Conservation (phyloP, 2,113 vertebrate genomes). For the Nibea coibor region DNA sequence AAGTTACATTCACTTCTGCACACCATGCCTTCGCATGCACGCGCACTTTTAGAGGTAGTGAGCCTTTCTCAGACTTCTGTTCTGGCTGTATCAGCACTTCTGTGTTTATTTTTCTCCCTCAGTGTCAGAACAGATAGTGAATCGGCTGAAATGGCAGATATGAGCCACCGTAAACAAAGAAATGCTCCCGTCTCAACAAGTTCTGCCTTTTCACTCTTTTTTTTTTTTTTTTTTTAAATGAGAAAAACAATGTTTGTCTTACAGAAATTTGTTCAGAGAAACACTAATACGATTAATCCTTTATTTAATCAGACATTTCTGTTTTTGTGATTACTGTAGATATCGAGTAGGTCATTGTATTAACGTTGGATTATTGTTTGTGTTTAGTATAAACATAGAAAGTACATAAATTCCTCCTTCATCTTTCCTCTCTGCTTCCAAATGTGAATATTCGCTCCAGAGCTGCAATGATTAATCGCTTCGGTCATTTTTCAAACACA, state of each 20-base stretch:
- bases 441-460: not conserved
- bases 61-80: slow-evolving; percentile 11
- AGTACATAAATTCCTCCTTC: no score
- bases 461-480: not conserved
- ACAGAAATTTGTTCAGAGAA: not conserved
- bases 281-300: no score
- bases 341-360: no score
- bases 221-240: not conserved
- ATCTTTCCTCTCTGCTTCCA: no score
- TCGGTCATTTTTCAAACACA: not conserved
- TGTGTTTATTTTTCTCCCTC: slow-evolving; percentile 52
- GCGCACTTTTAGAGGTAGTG: not conserved
- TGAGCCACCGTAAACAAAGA: slow-evolving; percentile 34
- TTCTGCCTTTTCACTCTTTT: not conserved
- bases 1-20: no score
- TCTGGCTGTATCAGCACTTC: slow-evolving; percentile 54
- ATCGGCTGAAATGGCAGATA: slow-evolving; percentile 57
- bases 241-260: not conserved
- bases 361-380: no score
- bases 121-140: slow-evolving; percentile 42
- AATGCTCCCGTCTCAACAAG: not conserved
- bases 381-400: no score
- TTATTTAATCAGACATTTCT: no score
- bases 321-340: no score
- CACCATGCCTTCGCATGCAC: not conserved